Evolutionary conservation across 1,140 invertebrate species (phyloP), one percentile per base, ranked within the genome.

Genomic region (Lepidurus apus): DNA sequence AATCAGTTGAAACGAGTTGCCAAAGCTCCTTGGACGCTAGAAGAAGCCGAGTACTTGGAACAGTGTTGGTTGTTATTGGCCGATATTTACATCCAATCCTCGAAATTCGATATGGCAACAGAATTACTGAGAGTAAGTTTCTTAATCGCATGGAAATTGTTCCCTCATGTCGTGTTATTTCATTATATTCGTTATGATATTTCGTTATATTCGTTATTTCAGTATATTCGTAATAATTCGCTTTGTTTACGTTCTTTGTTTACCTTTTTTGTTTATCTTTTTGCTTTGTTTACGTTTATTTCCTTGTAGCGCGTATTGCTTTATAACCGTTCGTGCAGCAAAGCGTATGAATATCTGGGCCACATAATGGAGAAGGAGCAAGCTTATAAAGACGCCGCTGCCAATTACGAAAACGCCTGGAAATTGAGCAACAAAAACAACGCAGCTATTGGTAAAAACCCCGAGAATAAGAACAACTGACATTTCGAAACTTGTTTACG

Each of bases 11-110:
- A 98, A 85, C 87, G 95, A 44, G 90, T 98, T 17, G 90, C 91
- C 5, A 95, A 95, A 82, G 90, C 91, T 78, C 86, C 87, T 1
- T 99, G 97, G 97, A 95, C 90, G 11, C 93, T 95, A 80, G 94
- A 96, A 85, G 96, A 98, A 82, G 95, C 96, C 0, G 96, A 98
- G 83, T 97, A 98, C 84, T 87, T 99, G 53, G 97, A 99, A 86
- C 90, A 92, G 80, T 95, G 94, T 84, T 99, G 97, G 97, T 83
- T 99, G 7, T 86, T 98, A 6, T 86, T 98, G 21, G 93, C 95
- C 0, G 96, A 98, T 80, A 92, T 95, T 81, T 97, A 98, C 84
- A 91, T 97, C 42, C 93, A 93, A 84, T 91, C 93, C 24, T 91
- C 90, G 26, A 96, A 98, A 85, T 90, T 91, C 81, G 96, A 98